phyloP scores from a whole-genome alignment of 2,888 invertebrate species.

The Heterodera filipjevi region DNA sequence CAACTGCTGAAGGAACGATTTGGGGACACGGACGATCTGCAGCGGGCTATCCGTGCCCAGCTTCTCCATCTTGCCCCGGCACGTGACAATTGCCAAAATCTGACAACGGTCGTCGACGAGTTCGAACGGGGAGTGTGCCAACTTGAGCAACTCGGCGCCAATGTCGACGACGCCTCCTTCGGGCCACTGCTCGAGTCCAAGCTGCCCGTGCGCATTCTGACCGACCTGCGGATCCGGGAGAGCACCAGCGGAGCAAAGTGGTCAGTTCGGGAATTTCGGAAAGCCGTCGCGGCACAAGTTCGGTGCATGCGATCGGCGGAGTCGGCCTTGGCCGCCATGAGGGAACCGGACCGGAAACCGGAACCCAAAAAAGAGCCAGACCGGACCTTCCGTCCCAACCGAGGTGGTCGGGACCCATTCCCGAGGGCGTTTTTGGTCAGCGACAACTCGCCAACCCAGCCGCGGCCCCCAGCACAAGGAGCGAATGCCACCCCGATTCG shows the following conservation, averaged over 20 bases:
- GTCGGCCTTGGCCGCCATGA: neutral
- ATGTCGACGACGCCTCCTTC: neutral
- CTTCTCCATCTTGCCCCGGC: neutral
- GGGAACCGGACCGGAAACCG: neutral
- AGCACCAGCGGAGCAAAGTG: no score
- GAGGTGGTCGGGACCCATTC: neutral
- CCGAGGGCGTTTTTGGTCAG: neutral
- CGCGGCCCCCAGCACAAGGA: no score
- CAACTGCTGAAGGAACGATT: neutral
- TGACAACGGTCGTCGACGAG: neutral
- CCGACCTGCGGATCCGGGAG: neutral
- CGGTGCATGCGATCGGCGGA: neutral
- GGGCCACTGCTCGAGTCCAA: neutral
- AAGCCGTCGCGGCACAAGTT: neutral
- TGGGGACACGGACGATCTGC: neutral
- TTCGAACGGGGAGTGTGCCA: neutral
- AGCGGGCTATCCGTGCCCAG: neutral
- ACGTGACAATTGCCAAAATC: neutral
- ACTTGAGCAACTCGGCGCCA: neutral
- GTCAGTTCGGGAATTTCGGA: neutral
- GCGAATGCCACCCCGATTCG: neutral
- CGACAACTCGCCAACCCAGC: neutral
- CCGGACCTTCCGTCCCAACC: no score
- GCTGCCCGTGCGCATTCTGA: neutral
- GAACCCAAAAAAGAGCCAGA: neutral